Conservation (phyloP, 2,113 vertebrate genomes). For the Andinoacara biseriatus region DNA sequence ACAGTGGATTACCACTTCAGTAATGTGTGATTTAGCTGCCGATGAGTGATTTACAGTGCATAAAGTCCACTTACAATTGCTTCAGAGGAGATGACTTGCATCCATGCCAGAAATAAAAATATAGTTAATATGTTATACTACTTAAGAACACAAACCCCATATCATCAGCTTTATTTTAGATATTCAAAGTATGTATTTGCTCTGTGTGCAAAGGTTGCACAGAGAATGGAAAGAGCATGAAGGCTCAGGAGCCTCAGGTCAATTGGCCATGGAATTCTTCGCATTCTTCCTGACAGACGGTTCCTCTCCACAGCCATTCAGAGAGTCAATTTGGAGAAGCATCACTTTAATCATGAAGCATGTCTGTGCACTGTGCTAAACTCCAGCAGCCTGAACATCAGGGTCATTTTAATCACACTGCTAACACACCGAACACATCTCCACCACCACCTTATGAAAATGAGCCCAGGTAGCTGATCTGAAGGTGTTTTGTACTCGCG, state of each 20-base stretch:
- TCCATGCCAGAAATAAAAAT: neutral
- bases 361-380: neutral
- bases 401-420: neutral
- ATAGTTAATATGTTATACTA: neutral
- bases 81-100: neutral
- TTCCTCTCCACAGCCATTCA: conserved; percentile 3
- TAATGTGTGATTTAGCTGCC: conserved; percentile 1
- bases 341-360: neutral
- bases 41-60: neutral
- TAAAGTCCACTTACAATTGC: neutral
- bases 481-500: neutral
- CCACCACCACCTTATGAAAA: neutral
- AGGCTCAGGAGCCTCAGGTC: conserved; percentile 25
- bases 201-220: neutral
- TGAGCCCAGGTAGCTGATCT: neutral
- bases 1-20: conserved; percentile 25
- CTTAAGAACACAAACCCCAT: neutral
- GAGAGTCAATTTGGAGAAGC: neutral
- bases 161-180: neutral
- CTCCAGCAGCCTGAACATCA: neutral
- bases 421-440: neutral
- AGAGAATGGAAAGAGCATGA: conserved; percentile 11
- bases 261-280: conserved; percentile 51
- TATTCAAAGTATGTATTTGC: neutral
- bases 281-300: conserved; percentile 23